Evolutionary conservation across 2,888 invertebrate genomes (phyloP), one percentile per base, ranked within the genome.

Genomic region (Agrochola macilenta): DNA sequence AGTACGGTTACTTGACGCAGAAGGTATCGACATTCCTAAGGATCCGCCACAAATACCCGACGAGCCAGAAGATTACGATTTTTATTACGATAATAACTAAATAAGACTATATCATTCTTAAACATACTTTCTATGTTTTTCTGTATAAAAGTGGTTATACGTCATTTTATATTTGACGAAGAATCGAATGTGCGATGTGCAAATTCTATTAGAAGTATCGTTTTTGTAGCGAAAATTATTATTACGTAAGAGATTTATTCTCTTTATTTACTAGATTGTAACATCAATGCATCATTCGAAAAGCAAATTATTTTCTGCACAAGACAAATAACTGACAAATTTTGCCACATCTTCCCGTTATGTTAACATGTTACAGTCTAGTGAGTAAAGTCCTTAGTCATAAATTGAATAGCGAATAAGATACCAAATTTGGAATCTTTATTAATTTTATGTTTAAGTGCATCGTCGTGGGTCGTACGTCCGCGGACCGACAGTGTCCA

Each of bases 21-120:
- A 99, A 95, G 99, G 99, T 11, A 98, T 99, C 74, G 98, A 98
- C 86, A 99, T 99, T 90, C 99, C 99, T 1, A 98, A 99, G 91
- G 98, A 98, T 91, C 98, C 99, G 23, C 99, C 99, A 5, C 97
- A 98, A 64, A 98, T 99, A 91, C 99, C 99, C 0, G 98, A 98
- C 71, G 98, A 98, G 92, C 99, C 99, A 8, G 98, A 98, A 88
- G 99, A 99, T 95, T 99, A 99, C 94, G 98, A 99, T 93, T 99
- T 99, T 95, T 98, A 98, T 92, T 98, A 98, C 91, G 98, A 98
- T 93, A 96, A 97, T 89, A 98, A 98, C 92, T 98, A 95, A 92
- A 69, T 78, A 69, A 30, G 35, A 72, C 30, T 64, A 72, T 76
- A 76, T 58, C 20, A 81, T 60, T 63, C 20, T 5, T 70, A 76